Base-by-base conservation (phyloP, 2,888 invertebrate genomes). In the Oscheius sp. region DNA sequence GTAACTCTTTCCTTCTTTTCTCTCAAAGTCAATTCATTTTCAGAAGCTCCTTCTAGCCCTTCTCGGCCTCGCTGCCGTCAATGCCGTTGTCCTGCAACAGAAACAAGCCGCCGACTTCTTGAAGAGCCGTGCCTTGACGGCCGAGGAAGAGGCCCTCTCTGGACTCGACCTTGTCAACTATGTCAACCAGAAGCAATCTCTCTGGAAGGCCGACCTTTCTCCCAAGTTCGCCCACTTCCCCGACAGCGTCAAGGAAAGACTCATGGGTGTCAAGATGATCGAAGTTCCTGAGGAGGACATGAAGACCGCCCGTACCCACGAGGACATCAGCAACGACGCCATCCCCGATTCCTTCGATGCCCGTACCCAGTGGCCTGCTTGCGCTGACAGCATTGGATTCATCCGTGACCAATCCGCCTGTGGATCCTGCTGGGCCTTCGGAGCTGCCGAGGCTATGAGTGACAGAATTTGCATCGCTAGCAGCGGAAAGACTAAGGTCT, bases 351-450 rank as follows among this genome's bases (percentile, higher is more conserved):
- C 64, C 18, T 83, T 83, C 78, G 83, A 83, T 55, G 72, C 81
- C 35, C 79, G 83, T 59, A 49, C 74, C 35, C 75, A 76, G 55
- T 83, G 83, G 83, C 77, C 83, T 46, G 63, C 63, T 49, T 83
- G 83, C 68, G 56, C 74, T 43, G 29, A 21, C 27, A 77, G 76
- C 43, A 80, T 83, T 68, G 69, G 59, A 66, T 93, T 94, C 90
- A 80, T 83, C 71, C 74, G 83, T 46, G 83, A 83, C 71, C 83
- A 83, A 71, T 81, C 83, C 13, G 72, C 76, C 29, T 83, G 83
- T 72, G 81, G 69, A 69, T 95, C 95, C 52, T 96, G 95, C 90
- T 95, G 95, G 95, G 90, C 90, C 0, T 89, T 90, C 82, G 90
- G 61, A 55, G 89, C 90, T 55, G 90, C 89, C 9, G 90, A 90